Evolutionary conservation across 2,888 invertebrate species (phyloP).

Genomic region (Carcina quercana): DNA sequence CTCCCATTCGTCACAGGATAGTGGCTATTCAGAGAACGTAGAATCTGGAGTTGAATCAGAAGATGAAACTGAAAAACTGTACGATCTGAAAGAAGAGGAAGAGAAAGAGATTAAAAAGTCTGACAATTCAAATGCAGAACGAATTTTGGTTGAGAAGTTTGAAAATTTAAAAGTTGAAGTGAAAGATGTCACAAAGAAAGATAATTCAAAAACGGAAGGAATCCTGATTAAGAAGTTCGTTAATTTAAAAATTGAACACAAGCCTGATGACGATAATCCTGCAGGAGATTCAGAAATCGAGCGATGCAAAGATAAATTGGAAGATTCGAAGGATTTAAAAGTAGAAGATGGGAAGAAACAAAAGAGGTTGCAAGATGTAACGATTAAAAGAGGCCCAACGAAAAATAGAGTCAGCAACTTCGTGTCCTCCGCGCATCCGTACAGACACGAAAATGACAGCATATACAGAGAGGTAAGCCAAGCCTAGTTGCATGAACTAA

Average conservation of each 20-base stretch:
- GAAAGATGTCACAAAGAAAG: no score
- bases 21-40: conserved; percentile 39
- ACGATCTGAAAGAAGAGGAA: not conserved
- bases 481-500: no score
- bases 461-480: conserved; percentile 20
- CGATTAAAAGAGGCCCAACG: conserved; percentile 25
- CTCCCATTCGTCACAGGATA: conserved; percentile 54
- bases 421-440: conserved; percentile 17
- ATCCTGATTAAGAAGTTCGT: no score
- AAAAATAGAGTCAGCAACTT: conserved; percentile 15
- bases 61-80: not conserved
- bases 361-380: conserved; percentile 30
- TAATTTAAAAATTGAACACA: no score
- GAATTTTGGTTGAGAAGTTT: no score
- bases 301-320: conserved; percentile 12
- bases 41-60: conserved; percentile 6
- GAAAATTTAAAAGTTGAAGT: no score
- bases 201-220: no score
- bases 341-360: conserved; percentile 25
- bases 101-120: not conserved
- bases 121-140: no score
- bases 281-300: no score
- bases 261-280: no score
- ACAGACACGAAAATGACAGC: conserved; percentile 10
- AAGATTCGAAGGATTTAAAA: conserved; percentile 24